These are phyloP conservation scores for Numenius arquata DNA, from an alignment of 2,113 vertebrate genomes.

Conservation along the genomic window DNA sequence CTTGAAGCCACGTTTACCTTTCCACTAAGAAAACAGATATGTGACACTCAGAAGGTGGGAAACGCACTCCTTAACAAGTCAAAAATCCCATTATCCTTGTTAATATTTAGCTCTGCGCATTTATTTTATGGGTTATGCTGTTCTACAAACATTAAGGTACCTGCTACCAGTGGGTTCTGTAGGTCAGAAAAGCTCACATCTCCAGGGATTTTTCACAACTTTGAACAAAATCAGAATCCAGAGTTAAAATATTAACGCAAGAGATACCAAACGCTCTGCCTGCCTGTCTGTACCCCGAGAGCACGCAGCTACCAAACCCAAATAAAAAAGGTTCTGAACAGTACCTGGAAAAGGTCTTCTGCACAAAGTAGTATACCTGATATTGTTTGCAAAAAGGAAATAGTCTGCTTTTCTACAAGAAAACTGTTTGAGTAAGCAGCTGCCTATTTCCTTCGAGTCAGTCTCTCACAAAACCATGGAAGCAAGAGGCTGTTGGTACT, in stretches of 20 bases:
- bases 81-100: not conserved
- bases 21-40: not conserved
- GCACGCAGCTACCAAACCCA: not conserved
- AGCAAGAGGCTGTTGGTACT: not conserved
- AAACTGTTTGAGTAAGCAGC: not conserved
- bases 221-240: not conserved
- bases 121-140: not conserved
- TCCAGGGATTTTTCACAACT: not conserved
- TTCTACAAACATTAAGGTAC: not conserved
- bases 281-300: not conserved
- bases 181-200: not conserved
- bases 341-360: not conserved
- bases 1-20: not conserved
- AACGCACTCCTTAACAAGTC: not conserved
- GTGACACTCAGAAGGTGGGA: not conserved
- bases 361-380: not conserved
- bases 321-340: not conserved
- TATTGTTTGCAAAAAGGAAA: not conserved
- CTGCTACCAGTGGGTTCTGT: not conserved
- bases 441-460: not conserved
- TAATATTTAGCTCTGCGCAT: slow-evolving; percentile 32
- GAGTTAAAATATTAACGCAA: not conserved
- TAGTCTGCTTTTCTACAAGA: not conserved
- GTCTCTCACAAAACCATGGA: not conserved
- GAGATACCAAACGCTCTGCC: not conserved